Evolutionary conservation across 2,113 vertebrate species (phyloP), one percentile per base, ranked within the genome.

Genomic region (Phrynocephalus versicolor): DNA sequence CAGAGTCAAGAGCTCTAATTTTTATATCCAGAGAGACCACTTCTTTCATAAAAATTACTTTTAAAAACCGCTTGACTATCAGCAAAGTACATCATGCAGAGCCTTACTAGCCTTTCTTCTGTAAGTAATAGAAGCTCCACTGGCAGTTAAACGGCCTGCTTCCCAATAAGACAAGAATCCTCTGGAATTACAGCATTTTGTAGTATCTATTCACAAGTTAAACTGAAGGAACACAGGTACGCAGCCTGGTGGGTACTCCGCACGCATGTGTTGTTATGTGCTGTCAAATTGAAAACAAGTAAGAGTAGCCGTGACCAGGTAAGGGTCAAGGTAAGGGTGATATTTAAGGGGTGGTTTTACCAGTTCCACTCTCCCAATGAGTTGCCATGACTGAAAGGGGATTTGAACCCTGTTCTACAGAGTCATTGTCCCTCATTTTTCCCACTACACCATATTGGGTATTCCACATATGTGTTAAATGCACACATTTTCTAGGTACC

Each of bases 1-100:
- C 1, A 10, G 85, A 88, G 88, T 87, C 79, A 73, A 84, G 89
- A 89, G n/a, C 51, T 78, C 3, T 41, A 13, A 64, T 82, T 92
- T 86, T 33, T 86, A 58, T 70, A 2, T 33, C 3, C 21, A 19
- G 6, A 21, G 0, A 1, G 5, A 33, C 87, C 83, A 16, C 77
- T 6, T 84, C 5, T 73, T 87, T 69, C 74, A 71, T 81, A 33
- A 82, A n/a, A 15, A 4, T 81, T 84, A 3, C 8, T 67, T 33
- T 62, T 3, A 0, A 1, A 60, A 60, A 19, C 62, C 9, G 35
- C 16, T 2, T 21, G 23, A 27, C 16, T 75, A 73, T 35, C 51
- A 21, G 72, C 16, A 86, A 81, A 79, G 69, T 72, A 88, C 4
- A 1, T 0, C 23, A 13, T 45, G 19, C n/a, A 77, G 57, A 58